Evolutionary conservation across 2,113 vertebrate genomes (phyloP).

Genomic region (Turdus rufiventris): DNA sequence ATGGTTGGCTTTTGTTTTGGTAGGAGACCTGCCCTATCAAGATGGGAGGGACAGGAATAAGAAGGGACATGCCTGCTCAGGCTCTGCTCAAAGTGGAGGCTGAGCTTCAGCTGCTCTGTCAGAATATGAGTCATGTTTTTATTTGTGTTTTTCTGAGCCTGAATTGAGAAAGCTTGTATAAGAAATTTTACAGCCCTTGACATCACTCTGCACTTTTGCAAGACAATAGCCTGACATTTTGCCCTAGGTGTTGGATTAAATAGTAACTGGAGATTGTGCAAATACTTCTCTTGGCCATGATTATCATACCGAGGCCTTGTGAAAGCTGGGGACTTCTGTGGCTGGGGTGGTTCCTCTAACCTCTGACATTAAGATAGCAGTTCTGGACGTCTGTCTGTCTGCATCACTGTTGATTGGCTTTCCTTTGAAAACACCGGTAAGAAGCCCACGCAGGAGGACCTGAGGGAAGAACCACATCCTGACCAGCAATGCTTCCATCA

Average conservation of each 20-base stretch:
- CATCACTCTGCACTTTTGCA: not conserved
- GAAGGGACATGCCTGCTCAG: not conserved
- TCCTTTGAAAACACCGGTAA: not conserved
- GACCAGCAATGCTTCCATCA: not conserved
- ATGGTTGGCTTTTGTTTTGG: not conserved
- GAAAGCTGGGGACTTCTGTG: not conserved
- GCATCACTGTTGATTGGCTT: not conserved
- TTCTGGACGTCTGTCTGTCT: not conserved
- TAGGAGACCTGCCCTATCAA: not conserved
- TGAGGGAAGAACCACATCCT: not conserved
- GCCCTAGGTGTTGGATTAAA: conserved; percentile 2
- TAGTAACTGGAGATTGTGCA: conserved; percentile 7
- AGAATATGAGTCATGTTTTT: not conserved
- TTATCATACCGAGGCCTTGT: not conserved
- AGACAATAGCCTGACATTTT: conserved; percentile 12
- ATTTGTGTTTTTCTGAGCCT: conserved; percentile 9
- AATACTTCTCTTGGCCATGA: not conserved
- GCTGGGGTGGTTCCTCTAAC: not conserved
- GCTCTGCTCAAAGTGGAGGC: not conserved
- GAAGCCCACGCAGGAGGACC: not conserved
- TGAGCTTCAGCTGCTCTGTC: not conserved
- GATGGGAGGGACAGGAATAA: not conserved
- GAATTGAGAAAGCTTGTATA: not conserved
- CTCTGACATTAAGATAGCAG: not conserved
- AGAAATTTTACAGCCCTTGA: not conserved